Conservation (phyloP, 2,888 invertebrate species). For the Xestobium rufovillosum region DNA sequence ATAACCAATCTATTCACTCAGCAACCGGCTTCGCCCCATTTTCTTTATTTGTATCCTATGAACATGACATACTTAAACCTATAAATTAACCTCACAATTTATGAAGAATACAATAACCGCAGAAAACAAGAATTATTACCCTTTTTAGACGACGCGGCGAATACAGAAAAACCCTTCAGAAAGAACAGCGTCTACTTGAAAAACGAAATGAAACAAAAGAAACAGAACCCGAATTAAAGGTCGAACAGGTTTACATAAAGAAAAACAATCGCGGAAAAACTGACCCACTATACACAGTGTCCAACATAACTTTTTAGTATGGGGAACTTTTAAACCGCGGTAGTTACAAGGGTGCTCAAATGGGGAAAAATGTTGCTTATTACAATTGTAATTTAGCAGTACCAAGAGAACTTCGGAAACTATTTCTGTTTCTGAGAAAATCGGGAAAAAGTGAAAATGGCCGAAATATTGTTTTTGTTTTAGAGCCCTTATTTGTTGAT, state of each 20-base stretch:
- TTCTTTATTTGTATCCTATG: conserved; percentile 1
- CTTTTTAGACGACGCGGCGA: not conserved
- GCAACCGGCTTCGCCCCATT: not conserved
- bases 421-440: too few relatives aligned
- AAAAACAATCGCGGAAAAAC: not conserved
- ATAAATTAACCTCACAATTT: too few relatives aligned
- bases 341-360: too few relatives aligned
- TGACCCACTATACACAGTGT: not conserved
- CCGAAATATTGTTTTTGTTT: too few relatives aligned
- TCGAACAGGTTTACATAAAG: not conserved
- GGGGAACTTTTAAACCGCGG: too few relatives aligned
- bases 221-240: not conserved
- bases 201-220: not conserved
- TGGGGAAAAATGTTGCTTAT: too few relatives aligned
- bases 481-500: too few relatives aligned
- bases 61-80: conserved; percentile 2
- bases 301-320: not conserved
- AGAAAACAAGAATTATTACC: conserved; percentile 2
- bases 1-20: conserved; percentile 1
- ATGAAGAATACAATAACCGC: conserved; percentile 1
- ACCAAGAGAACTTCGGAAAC: too few relatives aligned
- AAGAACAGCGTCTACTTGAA: not conserved
- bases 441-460: too few relatives aligned
- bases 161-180: not conserved
- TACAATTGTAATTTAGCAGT: too few relatives aligned